Evolutionary conservation across 2,888 invertebrate genomes (phyloP).

Genomic region (Chrysopilus asiliformis): DNA sequence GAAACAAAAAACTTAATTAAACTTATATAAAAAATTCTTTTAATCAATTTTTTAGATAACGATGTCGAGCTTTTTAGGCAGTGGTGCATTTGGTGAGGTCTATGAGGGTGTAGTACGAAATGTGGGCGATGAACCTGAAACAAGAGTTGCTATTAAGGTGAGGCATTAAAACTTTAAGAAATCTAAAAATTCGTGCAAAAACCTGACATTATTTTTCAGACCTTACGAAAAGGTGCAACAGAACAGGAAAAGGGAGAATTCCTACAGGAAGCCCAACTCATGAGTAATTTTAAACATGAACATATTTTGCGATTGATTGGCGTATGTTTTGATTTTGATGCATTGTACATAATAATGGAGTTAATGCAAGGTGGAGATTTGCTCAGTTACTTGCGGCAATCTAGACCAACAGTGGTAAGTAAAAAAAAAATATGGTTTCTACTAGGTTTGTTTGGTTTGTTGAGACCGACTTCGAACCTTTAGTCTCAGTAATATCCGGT

Average conservation of each 20-base stretch:
- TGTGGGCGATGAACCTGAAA: slow-evolving; percentile 47
- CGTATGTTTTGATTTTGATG: slow-evolving; percentile 87
- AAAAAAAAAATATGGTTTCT: slow-evolving; percentile 3
- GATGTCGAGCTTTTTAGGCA: slow-evolving; percentile 77
- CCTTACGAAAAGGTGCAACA: slow-evolving; percentile 79
- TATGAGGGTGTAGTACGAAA: slow-evolving; percentile 79
- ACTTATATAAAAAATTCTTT: background rate
- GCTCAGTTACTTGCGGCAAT: slow-evolving; percentile 73
- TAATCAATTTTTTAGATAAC: slow-evolving; percentile 42
- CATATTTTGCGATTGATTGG: slow-evolving; percentile 88
- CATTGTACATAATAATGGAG: slow-evolving; percentile 89
- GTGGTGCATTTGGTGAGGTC: slow-evolving; percentile 95
- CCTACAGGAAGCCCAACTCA: slow-evolving; percentile 88
- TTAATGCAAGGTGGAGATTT: slow-evolving; percentile 97
- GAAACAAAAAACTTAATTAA: background rate
- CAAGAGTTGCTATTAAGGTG: slow-evolving; percentile 86
- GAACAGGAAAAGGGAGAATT: slow-evolving; percentile 87
- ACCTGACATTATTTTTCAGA: slow-evolving; percentile 45
- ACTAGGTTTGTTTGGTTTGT: too few species aligned
- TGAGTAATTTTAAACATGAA: slow-evolving; percentile 95
- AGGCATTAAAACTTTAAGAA: slow-evolving; percentile 5
- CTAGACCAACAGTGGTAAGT: slow-evolving; percentile 55
- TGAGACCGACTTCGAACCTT: too few species aligned
- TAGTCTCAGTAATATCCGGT: too few species aligned
- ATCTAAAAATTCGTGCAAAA: slow-evolving; percentile 1